These are phyloP conservation scores for Drosophila repletoides DNA, from an alignment of 1,140 invertebrate species.

Conservation along the genomic window DNA sequence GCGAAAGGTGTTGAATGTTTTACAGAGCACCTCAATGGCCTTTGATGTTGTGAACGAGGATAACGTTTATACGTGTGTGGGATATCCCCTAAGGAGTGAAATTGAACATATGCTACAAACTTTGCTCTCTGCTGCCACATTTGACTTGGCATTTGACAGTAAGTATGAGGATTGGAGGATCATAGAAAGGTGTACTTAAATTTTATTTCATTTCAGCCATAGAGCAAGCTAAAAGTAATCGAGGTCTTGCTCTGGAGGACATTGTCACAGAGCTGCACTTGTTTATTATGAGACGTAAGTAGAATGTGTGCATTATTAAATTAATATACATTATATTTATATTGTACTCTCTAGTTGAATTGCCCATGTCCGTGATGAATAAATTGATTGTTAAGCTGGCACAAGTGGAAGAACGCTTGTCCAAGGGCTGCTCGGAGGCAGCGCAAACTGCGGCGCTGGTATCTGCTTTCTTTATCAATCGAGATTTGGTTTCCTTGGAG, in stretches of 20 bases:
- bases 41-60: slow-evolving; percentile 94
- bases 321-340: background rate
- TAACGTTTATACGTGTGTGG: slow-evolving; percentile 97
- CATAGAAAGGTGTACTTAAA: background rate
- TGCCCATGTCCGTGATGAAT: slow-evolving; percentile 89
- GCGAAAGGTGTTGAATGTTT: slow-evolving; percentile 97
- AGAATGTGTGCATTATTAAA: background rate
- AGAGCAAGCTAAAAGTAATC: slow-evolving; percentile 90
- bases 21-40: slow-evolving; percentile 96
- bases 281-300: slow-evolving; percentile 92
- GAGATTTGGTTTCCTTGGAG: slow-evolving; percentile 84
- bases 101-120: slow-evolving; percentile 95
- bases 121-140: slow-evolving; percentile 93
- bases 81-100: slow-evolving; percentile 95
- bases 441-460: slow-evolving; percentile 93
- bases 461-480: slow-evolving; percentile 89
- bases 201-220: slow-evolving; percentile 86
- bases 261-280: slow-evolving; percentile 94
- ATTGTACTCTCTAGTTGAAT: slow-evolving; percentile 87
- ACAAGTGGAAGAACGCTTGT: slow-evolving; percentile 90
- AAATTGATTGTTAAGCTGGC: slow-evolving; percentile 91
- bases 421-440: slow-evolving; percentile 90
- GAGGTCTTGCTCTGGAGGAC: slow-evolving; percentile 94
- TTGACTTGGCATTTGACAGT: slow-evolving; percentile 92
- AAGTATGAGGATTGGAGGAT: too few relatives aligned